phyloP scores from a whole-genome alignment of 2,888 invertebrate species.

The Macrophya annulata region DNA sequence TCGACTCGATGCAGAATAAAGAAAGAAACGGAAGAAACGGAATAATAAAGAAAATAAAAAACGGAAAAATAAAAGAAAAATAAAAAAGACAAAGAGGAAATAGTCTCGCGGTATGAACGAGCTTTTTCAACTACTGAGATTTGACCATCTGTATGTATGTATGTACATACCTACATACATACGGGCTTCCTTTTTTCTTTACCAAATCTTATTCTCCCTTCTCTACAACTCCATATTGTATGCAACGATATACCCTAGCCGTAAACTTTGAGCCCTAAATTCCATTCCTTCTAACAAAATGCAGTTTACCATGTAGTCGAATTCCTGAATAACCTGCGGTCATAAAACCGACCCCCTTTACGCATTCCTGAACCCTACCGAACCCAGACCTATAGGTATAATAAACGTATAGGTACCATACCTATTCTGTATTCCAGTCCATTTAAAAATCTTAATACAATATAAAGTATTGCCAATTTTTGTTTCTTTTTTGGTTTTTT shows the following conservation, averaged over 20 bases:
- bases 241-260: constrained; percentile 1
- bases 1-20: constrained; percentile 18
- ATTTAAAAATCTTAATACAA: constrained; percentile 15
- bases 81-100: constrained; percentile 12
- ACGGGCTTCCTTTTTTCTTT: not conserved
- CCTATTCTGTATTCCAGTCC: not conserved
- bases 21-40: not conserved
- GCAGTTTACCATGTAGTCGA: constrained; percentile 20
- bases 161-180: no score
- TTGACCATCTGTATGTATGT: no score
- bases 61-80: not conserved
- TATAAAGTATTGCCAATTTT: not conserved
- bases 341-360: constrained; percentile 39
- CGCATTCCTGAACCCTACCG: constrained; percentile 1
- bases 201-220: not conserved
- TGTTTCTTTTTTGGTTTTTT: not conserved
- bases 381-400: constrained; percentile 2
- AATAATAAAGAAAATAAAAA: not conserved
- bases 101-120: constrained; percentile 6
- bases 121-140: constrained; percentile 27
- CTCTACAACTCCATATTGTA: not conserved
- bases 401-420: no score
- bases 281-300: constrained; percentile 26
- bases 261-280: constrained; percentile 40
- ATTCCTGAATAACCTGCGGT: constrained; percentile 39